phyloP scores from a whole-genome alignment of 1,140 invertebrate species.

The Sinella curviseta region DNA sequence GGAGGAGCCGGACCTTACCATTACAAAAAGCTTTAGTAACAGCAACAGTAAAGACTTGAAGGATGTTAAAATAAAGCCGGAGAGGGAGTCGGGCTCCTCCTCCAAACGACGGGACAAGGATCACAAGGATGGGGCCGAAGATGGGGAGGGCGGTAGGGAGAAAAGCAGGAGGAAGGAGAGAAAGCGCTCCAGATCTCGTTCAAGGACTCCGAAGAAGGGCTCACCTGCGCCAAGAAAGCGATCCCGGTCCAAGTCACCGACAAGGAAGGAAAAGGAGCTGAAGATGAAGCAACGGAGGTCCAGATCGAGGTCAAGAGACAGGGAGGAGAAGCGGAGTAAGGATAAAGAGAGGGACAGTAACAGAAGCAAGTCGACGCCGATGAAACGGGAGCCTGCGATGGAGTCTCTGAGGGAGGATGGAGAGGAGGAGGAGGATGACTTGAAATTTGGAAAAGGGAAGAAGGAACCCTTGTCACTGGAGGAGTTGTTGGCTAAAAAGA shows the following conservation, averaged over 20 bases:
- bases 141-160: neutral
- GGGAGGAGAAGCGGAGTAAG: neutral
- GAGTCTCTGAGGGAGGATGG: constrained; percentile 50
- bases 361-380: neutral
- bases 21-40: neutral
- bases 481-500: constrained; percentile 92
- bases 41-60: neutral
- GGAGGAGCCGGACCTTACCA: neutral
- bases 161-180: neutral
- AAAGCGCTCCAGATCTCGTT: constrained; percentile 5
- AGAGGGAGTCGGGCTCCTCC: neutral
- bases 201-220: neutral
- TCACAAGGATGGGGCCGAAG: neutral
- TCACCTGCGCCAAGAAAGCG: neutral
- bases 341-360: neutral
- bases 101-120: neutral
- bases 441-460: constrained; percentile 58
- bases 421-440: constrained; percentile 52
- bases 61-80: constrained; percentile 1
- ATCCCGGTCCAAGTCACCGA: constrained; percentile 5
- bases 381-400: neutral
- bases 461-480: constrained; percentile 93
- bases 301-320: constrained; percentile 14
- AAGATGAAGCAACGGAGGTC: neutral
- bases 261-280: neutral